Evolutionary conservation across 2,888 invertebrate genomes (phyloP), one percentile per base, ranked within the genome.

Genomic region (Lymantria dispar): DNA sequence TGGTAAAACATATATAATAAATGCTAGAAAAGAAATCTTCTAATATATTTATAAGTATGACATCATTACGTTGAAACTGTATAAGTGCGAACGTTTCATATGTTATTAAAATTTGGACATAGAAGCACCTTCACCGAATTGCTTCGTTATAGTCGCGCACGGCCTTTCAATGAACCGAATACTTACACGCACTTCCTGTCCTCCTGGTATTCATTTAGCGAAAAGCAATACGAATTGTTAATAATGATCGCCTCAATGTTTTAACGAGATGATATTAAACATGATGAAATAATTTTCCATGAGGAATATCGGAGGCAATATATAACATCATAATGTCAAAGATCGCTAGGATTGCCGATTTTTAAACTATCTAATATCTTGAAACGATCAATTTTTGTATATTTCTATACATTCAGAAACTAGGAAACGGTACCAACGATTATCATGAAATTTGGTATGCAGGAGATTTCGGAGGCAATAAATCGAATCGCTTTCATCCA

Each of bases 141-240:
- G 68, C 66, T 60, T 58, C 56, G 62, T 60, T 63, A 58, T 53
- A 46, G 58, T 68, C 66, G 61, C 56, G 54, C 64, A 52, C 64
- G 72, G 72, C 72, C 66, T 73, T 74, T 76, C 76, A 77, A 76
- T 78, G 73, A 76, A 76, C 72, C 78, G 76, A 86, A 90, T 89
- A 76, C 81, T 78, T 75, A 77, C 89, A 87, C 87, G 88, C 76
- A 76, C 86, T 84, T 88, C 87, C 88, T 87, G 87, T 74, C 67
- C 71, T 68, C 74, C 69, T 40, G 48, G 60, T 71, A 74, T 70
- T 72, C 72, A 74, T 76, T 68, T 71, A 72, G 75, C 76, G 68
- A 83, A 83, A 77, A 78, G 72, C 69, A 67, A 72, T 63, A 54
- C 59, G 61, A 49, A 56, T 47, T 29, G 54, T 43, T 56, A 66